Conservation (phyloP, 2,113 vertebrate genomes). For the Paedocypris sp. region DNA sequence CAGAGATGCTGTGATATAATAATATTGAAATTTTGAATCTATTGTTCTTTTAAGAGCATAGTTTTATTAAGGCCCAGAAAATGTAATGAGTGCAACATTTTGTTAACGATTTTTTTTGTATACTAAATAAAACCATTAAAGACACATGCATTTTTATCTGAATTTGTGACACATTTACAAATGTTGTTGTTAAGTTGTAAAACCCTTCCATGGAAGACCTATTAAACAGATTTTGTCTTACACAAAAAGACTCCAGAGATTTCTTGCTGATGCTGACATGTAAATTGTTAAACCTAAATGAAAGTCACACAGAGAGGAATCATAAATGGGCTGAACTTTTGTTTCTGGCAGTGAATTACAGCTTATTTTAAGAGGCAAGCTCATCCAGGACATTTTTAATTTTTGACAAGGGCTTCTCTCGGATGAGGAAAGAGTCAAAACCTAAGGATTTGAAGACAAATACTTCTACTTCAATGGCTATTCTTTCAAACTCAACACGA, state of each 20-base stretch:
- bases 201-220: not conserved
- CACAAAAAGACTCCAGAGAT: slow-evolving; percentile 9
- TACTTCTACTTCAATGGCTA: not conserved
- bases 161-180: too few relatives aligned
- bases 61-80: too few relatives aligned
- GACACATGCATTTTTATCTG: too few relatives aligned
- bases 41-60: too few relatives aligned
- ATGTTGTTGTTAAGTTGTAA: not conserved
- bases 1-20: too few relatives aligned
- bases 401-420: not conserved
- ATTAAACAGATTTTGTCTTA: not conserved
- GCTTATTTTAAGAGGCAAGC: not conserved
- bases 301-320: slow-evolving; percentile 43
- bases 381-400: not conserved
- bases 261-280: slow-evolving; percentile 47
- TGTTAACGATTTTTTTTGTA: too few relatives aligned
- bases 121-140: too few relatives aligned
- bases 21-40: too few relatives aligned
- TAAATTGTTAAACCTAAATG: slow-evolving; percentile 59
- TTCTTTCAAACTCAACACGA: too few relatives aligned
- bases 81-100: too few relatives aligned
- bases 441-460: not conserved
- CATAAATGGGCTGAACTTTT: slow-evolving; percentile 47
- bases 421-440: not conserved
- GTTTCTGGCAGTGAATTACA: not conserved